Percentiles rank a stretch among this genome's conserved stretches.
Conservation (phyloP, 2,113 vertebrate species). For the Notothenia coriiceps region DNA sequence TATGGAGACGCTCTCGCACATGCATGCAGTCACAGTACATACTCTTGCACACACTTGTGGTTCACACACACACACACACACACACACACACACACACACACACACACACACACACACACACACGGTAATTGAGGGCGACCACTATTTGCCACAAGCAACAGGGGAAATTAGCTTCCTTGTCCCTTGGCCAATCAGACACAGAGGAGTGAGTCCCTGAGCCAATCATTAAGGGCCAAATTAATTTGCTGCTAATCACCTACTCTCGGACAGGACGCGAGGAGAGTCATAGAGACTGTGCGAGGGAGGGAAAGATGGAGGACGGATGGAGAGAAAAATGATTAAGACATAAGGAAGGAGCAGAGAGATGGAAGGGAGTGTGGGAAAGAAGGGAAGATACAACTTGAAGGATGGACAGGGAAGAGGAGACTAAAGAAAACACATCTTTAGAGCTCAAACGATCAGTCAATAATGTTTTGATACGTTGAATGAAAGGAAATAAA, state of each 20-base stretch:
- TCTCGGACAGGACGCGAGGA: constrained; percentile 71
- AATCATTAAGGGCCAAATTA: constrained; percentile 87
- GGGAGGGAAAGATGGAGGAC: constrained; percentile 4
- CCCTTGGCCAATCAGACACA: constrained; percentile 82
- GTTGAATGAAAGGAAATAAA: background rate
- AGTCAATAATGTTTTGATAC: background rate
- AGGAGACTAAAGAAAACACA: constrained; percentile 15
- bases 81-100: constrained; percentile 14
- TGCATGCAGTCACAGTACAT: constrained; percentile 32
- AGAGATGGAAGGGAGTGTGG: background rate
- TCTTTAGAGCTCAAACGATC: background rate
- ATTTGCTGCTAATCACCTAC: constrained; percentile 85
- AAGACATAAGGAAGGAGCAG: background rate
- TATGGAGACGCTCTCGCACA: constrained; percentile 55
- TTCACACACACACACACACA: constrained; percentile 25
- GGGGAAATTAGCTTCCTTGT: constrained; percentile 86
- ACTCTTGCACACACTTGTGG: constrained; percentile 31
- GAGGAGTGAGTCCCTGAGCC: constrained; percentile 81
- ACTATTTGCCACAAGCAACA: constrained; percentile 82
- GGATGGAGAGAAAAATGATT: constrained; percentile 7
- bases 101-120: constrained; percentile 41
- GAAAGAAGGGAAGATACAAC: constrained; percentile 15
- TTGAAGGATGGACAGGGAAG: background rate
- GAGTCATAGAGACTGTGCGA: constrained; percentile 26
- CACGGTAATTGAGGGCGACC: constrained; percentile 87